phyloP scores from a whole-genome alignment of 2,113 vertebrate species.

The Pheucticus melanocephalus region DNA sequence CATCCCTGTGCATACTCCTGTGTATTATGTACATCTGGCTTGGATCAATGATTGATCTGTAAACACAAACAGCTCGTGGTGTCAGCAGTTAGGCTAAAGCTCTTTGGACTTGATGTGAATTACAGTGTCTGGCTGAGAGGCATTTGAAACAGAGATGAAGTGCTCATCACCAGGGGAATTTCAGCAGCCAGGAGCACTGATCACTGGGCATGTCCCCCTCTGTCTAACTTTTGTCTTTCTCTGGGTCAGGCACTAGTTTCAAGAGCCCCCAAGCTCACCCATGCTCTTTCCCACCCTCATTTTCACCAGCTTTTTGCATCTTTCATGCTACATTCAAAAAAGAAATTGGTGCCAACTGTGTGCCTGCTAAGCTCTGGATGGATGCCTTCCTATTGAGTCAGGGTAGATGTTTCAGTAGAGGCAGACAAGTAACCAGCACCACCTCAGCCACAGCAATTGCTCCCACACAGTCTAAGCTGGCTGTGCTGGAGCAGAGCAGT shows the following conservation, averaged over 20 bases:
- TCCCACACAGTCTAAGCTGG: background rate
- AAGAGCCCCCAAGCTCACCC: background rate
- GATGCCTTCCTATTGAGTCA: background rate
- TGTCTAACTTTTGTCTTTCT: background rate
- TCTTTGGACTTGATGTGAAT: background rate
- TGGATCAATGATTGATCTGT: background rate
- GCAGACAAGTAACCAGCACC: background rate
- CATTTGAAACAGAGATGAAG: background rate
- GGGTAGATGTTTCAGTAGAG: background rate
- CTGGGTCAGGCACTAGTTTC: background rate
- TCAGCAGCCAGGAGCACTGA: background rate
- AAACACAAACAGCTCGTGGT: background rate
- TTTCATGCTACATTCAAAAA: conserved; percentile 7
- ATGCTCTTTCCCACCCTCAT: background rate
- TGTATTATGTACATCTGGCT: background rate
- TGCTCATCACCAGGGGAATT: background rate
- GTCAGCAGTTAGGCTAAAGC: background rate
- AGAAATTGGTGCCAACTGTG: background rate
- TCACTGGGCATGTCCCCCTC: background rate
- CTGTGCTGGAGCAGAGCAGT: background rate
- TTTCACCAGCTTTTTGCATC: background rate
- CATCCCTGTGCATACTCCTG: background rate
- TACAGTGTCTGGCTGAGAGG: background rate
- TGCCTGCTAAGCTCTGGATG: background rate
- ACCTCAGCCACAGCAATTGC: background rate